Percentiles rank a stretch among this genome's conserved stretches.
Conservation (phyloP, 2,113 vertebrate genomes). For the Tachuris rubrigastra region DNA sequence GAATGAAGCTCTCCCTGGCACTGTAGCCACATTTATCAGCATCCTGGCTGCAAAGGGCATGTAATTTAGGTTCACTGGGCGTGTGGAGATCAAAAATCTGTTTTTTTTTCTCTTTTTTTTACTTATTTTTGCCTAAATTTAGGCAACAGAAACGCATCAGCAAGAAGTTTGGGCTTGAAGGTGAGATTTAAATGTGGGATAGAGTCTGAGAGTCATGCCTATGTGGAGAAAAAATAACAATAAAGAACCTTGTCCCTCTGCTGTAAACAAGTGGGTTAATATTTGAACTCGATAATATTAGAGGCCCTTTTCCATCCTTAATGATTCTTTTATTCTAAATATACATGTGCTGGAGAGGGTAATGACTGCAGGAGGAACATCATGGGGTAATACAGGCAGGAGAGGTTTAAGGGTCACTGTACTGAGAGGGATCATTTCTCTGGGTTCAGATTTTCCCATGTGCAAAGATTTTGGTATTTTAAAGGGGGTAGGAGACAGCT, state of each 20-base stretch:
- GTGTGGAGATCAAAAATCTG: background rate
- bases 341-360: background rate
- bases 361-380: background rate
- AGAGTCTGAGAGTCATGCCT: background rate
- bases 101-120: slow-evolving; percentile 6
- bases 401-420: background rate
- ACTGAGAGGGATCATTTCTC: background rate
- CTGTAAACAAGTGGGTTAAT: background rate
- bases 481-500: background rate
- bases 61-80: background rate
- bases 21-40: slow-evolving; percentile 20
- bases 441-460: background rate
- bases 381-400: rapidly evolving
- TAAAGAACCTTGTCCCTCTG: background rate
- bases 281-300: background rate
- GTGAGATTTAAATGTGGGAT: background rate
- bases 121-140: background rate
- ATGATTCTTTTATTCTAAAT: background rate
- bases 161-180: background rate
- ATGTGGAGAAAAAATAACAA: background rate
- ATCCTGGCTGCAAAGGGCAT: background rate
- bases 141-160: background rate
- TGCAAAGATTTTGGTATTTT: background rate
- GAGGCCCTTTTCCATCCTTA: background rate
- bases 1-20: slow-evolving; percentile 24